Conservation (phyloP, 64 coral and sea anemone genomes). For the Stichodactyla helianthus region DNA sequence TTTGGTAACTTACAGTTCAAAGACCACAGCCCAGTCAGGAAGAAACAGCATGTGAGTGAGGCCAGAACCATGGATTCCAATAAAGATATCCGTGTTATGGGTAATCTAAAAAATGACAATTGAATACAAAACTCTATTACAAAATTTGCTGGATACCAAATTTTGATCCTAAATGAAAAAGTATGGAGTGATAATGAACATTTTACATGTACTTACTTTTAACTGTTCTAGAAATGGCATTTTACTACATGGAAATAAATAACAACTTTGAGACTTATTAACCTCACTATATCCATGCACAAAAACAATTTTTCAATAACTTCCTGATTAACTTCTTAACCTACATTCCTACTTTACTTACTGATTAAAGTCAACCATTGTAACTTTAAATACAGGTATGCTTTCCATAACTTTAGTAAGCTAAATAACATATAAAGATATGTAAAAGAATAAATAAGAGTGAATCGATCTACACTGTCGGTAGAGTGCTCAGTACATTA, state of each 20-base stretch:
- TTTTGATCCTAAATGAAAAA: too few relatives aligned
- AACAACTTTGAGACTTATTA: not conserved
- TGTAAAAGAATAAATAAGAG: not conserved
- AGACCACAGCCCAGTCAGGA: conserved; percentile 83
- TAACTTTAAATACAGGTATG: conserved; percentile 76
- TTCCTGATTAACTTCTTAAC: too few relatives aligned
- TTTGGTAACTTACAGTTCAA: conserved; percentile 75
- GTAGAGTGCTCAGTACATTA: too few relatives aligned
- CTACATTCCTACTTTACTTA: conserved; percentile 29
- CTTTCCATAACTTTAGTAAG: conserved; percentile 64
- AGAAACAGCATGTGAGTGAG: conserved; percentile 73
- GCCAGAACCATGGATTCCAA: conserved; percentile 89
- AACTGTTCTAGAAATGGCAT: conserved; percentile 67
- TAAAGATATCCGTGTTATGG: conserved; percentile 85
- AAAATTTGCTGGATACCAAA: not conserved
- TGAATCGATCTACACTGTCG: too few relatives aligned
- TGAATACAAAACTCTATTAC: not conserved
- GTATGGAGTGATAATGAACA: not conserved
- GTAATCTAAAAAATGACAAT: conserved; percentile 39
- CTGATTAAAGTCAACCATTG: conserved; percentile 79
- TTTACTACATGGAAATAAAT: conserved; percentile 16
- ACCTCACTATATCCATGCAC: too few relatives aligned
- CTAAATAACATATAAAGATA: conserved; percentile 25
- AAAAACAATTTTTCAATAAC: too few relatives aligned
- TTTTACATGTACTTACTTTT: conserved; percentile 30